phyloP scores from a whole-genome alignment of 1,140 invertebrate species.

The Protaetia brevitarsis region DNA sequence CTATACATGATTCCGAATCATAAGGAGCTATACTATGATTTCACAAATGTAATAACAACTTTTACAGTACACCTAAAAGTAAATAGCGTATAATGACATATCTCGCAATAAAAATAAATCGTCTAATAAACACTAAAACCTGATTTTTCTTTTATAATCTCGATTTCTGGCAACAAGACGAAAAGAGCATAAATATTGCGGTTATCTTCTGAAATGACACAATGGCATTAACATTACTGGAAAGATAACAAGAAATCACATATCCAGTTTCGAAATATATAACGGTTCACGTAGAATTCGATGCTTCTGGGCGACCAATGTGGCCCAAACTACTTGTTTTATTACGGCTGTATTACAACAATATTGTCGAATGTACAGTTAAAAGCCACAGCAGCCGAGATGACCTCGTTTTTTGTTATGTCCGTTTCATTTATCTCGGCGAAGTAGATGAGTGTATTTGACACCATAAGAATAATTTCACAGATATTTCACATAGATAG shows the following conservation, averaged over 20 bases:
- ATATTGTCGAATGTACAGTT: conserved; percentile 14
- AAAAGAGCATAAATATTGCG: background rate
- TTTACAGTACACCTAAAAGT: too few species aligned
- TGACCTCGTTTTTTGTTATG: conserved; percentile 7
- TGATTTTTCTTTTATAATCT: background rate
- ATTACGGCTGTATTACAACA: background rate
- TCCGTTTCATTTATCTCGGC: background rate
- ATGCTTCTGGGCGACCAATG: background rate
- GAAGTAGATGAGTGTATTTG: background rate
- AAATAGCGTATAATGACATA: too few species aligned
- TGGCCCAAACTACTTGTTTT: background rate
- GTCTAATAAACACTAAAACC: too few species aligned
- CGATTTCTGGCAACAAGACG: background rate
- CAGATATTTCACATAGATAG: conserved; percentile 10
- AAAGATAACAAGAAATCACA: background rate
- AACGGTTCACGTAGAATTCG: conserved; percentile 11
- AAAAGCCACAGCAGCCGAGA: background rate
- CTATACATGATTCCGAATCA: too few species aligned
- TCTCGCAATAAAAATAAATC: too few species aligned
- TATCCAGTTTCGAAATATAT: background rate
- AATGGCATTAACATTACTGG: background rate
- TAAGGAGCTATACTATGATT: too few species aligned
- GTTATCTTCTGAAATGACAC: background rate
- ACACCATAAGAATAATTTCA: background rate
- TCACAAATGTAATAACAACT: too few species aligned